Conservation (phyloP, 2,888 invertebrate species). For the Carpatolechia fugitivella region DNA sequence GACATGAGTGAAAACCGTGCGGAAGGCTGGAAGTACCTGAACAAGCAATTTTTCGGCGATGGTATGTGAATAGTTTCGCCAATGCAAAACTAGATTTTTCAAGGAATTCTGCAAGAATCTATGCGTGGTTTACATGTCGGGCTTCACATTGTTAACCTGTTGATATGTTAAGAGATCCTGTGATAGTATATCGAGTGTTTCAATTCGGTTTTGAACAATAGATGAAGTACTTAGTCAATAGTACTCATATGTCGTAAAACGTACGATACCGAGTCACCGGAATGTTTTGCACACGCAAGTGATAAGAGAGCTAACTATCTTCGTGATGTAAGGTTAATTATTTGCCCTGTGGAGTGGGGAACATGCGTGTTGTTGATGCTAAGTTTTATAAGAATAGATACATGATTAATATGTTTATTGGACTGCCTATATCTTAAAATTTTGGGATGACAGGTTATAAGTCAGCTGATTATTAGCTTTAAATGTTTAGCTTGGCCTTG, state of each 20-base stretch:
- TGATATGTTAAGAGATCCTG: neutral
- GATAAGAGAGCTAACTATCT: slow-evolving; percentile 12
- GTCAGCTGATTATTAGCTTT: slow-evolving; percentile 15
- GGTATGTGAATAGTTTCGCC: slow-evolving; percentile 50
- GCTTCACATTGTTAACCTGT: neutral
- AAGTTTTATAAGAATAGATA: neutral
- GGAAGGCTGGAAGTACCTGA: slow-evolving; percentile 74
- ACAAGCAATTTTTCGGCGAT: slow-evolving; percentile 74
- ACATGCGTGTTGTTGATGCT: neutral
- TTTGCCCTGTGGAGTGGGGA: neutral
- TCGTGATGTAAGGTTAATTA: slow-evolving; percentile 12
- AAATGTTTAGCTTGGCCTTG: neutral
- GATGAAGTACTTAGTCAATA: neutral
- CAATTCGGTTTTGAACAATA: neutral
- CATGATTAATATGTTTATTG: neutral
- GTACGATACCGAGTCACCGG: neutral
- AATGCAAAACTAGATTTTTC: slow-evolving; percentile 29
- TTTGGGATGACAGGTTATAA: neutral
- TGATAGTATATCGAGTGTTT: neutral
- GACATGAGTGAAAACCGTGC: slow-evolving; percentile 63
- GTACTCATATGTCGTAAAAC: neutral
- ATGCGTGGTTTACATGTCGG: slow-evolving; percentile 34
- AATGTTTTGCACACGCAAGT: slow-evolving; percentile 4
- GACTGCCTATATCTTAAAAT: neutral
- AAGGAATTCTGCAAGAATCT: slow-evolving; percentile 33